A percentile compares a stretch with the other conserved stretches of the same genome.
Conservation (phyloP, 1,140 invertebrate genomes). For the Trachymyrmex septentrionalis region DNA sequence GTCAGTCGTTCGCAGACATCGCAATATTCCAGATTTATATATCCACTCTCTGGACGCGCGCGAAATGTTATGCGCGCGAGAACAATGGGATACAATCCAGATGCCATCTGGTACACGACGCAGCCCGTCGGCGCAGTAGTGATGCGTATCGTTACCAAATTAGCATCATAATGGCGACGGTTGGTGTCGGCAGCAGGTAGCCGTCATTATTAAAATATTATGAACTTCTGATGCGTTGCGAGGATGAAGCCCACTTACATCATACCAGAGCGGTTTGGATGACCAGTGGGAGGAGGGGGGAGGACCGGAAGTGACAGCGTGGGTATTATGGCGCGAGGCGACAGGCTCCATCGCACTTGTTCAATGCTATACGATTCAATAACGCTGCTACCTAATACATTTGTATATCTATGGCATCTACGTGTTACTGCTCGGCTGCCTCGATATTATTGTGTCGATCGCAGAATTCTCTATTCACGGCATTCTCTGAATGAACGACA, state of each 20-base stretch:
- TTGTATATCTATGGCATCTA: conserved; percentile 22
- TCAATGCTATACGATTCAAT: conserved; percentile 65
- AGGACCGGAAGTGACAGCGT: conserved; percentile 61
- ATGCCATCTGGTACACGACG: conserved; percentile 61
- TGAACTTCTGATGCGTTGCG: conserved; percentile 61
- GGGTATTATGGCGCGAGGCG: conserved; percentile 59
- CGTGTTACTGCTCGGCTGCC: neutral
- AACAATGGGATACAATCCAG: conserved; percentile 61
- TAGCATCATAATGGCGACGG: conserved; percentile 58
- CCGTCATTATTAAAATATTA: conserved; percentile 71
- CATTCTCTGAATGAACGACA: no score
- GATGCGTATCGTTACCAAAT: conserved; percentile 61
- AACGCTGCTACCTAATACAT: conserved; percentile 60
- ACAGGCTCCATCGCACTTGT: conserved; percentile 65
- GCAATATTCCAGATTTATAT: conserved; percentile 43
- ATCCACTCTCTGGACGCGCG: conserved; percentile 29
- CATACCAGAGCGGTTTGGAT: conserved; percentile 17
- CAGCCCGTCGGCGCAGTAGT: conserved; percentile 57
- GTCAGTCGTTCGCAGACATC: neutral
- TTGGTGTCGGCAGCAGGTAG: conserved; percentile 17
- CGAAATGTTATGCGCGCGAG: conserved; percentile 47
- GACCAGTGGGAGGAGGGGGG: neutral
- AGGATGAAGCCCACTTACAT: conserved; percentile 45
- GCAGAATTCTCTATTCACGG: conserved; percentile 12
- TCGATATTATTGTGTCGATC: neutral